A percentile compares a stretch with the other conserved stretches of the same genome.
These are phyloP conservation scores for Garrulus glandarius DNA, from an alignment of 2,797 vertebrate species.

Conservation along the genomic window DNA sequence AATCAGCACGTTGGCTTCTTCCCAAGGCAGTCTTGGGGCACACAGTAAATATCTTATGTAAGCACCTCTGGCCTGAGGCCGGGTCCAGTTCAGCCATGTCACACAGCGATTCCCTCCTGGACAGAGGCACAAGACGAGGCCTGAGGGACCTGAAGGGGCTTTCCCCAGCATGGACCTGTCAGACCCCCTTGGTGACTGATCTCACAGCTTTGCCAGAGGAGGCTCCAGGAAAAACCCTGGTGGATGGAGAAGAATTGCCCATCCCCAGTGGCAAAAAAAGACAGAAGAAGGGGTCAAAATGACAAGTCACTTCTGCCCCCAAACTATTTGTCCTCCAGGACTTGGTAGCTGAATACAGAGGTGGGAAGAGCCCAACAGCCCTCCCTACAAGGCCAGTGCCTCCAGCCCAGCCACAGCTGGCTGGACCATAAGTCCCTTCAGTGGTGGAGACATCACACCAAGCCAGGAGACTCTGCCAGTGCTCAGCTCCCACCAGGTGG, in stretches of 20 bases:
- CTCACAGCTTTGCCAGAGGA: background rate
- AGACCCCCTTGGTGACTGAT: background rate
- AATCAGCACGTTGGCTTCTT: slow-evolving; percentile 29
- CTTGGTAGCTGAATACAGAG: background rate
- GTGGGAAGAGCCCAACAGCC: background rate
- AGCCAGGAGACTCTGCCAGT: background rate
- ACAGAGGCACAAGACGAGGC: background rate
- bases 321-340: background rate
- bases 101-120: background rate
- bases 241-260: background rate
- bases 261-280: background rate
- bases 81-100: background rate
- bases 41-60: slow-evolving; percentile 62
- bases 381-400: background rate
- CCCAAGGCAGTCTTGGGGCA: slow-evolving; percentile 38
- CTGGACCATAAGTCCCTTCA: too few relatives aligned
- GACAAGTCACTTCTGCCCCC: background rate
- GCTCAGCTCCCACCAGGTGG: accelerated
- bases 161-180: background rate
- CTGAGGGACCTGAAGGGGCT: background rate
- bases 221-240: background rate
- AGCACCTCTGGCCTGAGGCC: background rate
- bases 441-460: background rate
- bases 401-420: background rate
- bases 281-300: background rate